Evolutionary conservation across 2,113 vertebrate genomes (phyloP).

Genomic region (Actenoides lindsayi): DNA sequence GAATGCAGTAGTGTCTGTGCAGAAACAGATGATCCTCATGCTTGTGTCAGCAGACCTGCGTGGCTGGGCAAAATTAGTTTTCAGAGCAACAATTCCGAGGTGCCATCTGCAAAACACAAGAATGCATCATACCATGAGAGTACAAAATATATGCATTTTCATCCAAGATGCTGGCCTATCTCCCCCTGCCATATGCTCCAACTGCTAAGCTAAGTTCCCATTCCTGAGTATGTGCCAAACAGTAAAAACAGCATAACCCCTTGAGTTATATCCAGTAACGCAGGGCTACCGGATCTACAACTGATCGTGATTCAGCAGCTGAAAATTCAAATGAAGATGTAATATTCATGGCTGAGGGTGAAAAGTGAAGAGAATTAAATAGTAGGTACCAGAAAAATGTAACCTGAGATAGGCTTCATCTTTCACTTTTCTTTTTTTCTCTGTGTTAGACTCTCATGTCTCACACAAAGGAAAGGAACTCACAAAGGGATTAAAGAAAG

Average conservation of each 20-base stretch:
- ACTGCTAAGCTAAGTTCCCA: constrained; percentile 58
- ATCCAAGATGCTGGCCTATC: constrained; percentile 65
- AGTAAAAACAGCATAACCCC: constrained; percentile 33
- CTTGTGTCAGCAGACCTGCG: constrained; percentile 56
- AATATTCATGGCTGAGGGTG: not conserved
- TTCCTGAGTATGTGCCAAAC: constrained; percentile 58
- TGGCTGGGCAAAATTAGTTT: constrained; percentile 57
- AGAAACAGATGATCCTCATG: constrained; percentile 19
- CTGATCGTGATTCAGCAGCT: constrained; percentile 35
- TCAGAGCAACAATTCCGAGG: constrained; percentile 32
- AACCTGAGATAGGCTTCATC: not conserved
- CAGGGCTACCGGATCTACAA: constrained; percentile 5
- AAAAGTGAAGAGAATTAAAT: constrained; percentile 15
- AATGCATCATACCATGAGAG: constrained; percentile 65
- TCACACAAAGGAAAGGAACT: not conserved
- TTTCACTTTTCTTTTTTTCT: not conserved
- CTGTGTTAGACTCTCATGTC: not conserved
- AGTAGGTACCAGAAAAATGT: not conserved
- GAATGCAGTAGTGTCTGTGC: not conserved
- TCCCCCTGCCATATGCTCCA: constrained; percentile 57
- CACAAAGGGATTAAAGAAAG: not conserved
- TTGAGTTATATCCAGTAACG: constrained; percentile 24
- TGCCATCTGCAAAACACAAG: constrained; percentile 62
- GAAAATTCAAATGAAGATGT: constrained; percentile 33
- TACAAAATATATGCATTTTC: constrained; percentile 64